Base-by-base conservation (phyloP, 2,113 vertebrate genomes). In the Menura novaehollandiae region DNA sequence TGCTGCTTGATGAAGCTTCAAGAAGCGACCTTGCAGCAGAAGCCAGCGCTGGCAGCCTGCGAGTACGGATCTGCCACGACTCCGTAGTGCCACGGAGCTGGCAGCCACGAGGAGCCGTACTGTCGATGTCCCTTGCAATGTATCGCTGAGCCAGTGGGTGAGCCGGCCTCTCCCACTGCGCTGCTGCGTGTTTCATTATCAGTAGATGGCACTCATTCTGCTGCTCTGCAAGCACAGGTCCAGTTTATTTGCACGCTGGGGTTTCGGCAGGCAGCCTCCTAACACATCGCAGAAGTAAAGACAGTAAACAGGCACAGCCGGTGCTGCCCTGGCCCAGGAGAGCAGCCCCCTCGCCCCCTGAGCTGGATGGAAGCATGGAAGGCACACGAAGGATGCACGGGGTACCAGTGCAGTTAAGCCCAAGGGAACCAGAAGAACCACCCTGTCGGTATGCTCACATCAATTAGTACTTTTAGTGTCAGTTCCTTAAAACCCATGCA, bases 131-230 rank as follows among this genome's bases (percentile, higher is more conserved):
- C 1, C n/a, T 41, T 13, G 64, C 5, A 1, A 10, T 22, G 21
- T 19, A 6, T 2, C 19, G 0, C 63, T 7, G 60, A 15, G 44
- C 46, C 11, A 4, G 6, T 3, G 51, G 9, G 7, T 2, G 28
- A 81, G 8, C 53, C 5, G 3, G 41, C 72, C 53, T 37, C 37
- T n/a, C 35, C 44, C 43, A 1, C 87, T 28, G 53, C 8, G 1
- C 9, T 43, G 86, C 69, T 79, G 35, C 53, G 9, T 13, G 74
- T 78, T 64, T 35, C 9, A 11, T 30, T 21, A 62, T 73, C 95
- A n/a, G 83, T 33, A 93, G 94, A 21, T 89, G 95, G 86, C 88
- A 88, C 90, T 71, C 76, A 64, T 22, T 59, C 2, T 30, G 68
- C 85, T 68, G 52, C 58, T 81, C 30, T 30, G 69, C n/a, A 4